A percentile compares a stretch with the other conserved stretches of the same genome.
These are phyloP conservation scores for Acanthurus tractus DNA, from an alignment of 2,797 vertebrate genomes.

Conservation along the genomic window DNA sequence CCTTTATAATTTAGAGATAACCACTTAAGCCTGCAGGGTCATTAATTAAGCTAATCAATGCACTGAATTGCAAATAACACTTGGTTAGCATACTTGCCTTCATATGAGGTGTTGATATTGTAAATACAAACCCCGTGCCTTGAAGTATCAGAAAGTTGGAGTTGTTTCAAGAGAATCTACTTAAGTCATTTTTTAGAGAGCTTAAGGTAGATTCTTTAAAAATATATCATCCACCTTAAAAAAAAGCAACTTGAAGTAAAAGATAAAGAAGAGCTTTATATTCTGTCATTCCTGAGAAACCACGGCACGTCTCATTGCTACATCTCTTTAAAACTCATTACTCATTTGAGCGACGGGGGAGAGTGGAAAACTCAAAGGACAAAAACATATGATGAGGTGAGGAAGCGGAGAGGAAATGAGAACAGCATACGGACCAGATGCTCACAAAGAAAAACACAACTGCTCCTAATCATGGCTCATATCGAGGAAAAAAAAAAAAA, in stretches of 20 bases:
- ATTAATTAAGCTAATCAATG: conserved; percentile 67
- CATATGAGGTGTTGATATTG: conserved; percentile 18
- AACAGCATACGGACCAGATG: conserved; percentile 70
- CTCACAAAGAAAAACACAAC: conserved; percentile 67
- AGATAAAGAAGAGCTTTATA: conserved; percentile 4
- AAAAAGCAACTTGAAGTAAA: conserved; percentile 25
- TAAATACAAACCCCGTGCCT: conserved; percentile 40
- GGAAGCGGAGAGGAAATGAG: conserved; percentile 74
- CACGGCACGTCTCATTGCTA: conserved; percentile 50
- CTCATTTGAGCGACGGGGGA: conserved; percentile 52
- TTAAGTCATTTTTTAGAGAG: conserved; percentile 13
- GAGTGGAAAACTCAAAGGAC: conserved; percentile 55
- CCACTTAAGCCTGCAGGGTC: conserved; percentile 48
- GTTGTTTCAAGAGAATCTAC: conserved; percentile 13
- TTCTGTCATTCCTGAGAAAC: conserved; percentile 4
- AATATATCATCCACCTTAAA: neutral
- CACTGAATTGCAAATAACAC: conserved; percentile 52
- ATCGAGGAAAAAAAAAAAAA: conserved; percentile 42
- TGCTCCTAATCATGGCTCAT: conserved; percentile 59
- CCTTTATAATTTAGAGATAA: conserved; percentile 57
- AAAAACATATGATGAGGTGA: conserved; percentile 65
- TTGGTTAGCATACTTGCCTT: conserved; percentile 48
- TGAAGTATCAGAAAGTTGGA: conserved; percentile 12
- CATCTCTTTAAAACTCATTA: conserved; percentile 70
- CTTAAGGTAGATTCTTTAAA: neutral